phyloP scores from a whole-genome alignment of 2,113 vertebrate species.

The Gavia stellata region DNA sequence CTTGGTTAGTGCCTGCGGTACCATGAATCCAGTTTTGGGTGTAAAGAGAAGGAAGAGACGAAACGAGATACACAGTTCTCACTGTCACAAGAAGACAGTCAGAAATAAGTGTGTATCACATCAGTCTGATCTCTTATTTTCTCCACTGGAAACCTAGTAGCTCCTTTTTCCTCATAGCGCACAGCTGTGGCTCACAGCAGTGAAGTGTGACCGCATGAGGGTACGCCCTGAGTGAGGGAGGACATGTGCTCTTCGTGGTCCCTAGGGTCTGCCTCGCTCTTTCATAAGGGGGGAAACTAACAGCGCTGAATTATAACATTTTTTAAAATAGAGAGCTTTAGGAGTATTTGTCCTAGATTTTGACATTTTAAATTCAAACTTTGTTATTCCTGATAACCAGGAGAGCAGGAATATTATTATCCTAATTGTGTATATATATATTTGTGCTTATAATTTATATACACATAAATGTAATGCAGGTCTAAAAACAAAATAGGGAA shows the following conservation, averaged over 20 bases:
- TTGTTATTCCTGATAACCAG: not conserved
- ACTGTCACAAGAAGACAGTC: not conserved
- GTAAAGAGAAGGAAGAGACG: not conserved
- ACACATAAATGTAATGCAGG: not conserved
- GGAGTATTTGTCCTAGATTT: not conserved
- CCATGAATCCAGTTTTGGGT: not conserved
- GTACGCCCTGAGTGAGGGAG: not conserved
- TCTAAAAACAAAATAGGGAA: not conserved
- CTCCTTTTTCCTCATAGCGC: not conserved
- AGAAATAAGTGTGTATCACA: not conserved
- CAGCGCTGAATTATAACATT: not conserved
- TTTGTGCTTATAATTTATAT: not conserved
- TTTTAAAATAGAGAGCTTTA: not conserved
- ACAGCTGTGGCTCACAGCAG: not conserved
- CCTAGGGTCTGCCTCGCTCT: fast-evolving
- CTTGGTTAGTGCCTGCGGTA: fast-evolving
- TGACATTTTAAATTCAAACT: not conserved
- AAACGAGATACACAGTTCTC: not conserved
- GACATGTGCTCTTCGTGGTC: not conserved
- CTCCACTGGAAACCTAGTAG: not conserved
- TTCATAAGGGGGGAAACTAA: not conserved
- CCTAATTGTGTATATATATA: not conserved
- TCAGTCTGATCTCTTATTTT: not conserved
- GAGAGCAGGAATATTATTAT: not conserved
- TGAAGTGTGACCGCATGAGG: not conserved